These are phyloP conservation scores for Nomada ferruginata DNA, from an alignment of 2,888 invertebrate species.

Conservation along the genomic window DNA sequence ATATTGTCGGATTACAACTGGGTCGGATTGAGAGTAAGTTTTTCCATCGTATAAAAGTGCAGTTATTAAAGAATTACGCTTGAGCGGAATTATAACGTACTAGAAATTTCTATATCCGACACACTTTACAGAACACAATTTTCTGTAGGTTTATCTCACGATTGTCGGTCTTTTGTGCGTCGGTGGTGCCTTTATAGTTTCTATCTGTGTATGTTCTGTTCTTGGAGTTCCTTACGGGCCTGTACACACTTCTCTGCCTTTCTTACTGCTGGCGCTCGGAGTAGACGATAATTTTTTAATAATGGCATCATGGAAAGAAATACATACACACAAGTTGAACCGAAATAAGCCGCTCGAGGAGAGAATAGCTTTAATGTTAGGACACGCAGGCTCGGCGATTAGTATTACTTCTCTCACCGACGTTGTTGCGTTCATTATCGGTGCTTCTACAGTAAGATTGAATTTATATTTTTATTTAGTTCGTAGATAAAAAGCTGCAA, in stretches of 20 bases:
- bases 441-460: conserved; percentile 89
- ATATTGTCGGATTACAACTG: conserved; percentile 91
- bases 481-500: background rate
- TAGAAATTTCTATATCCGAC: background rate
- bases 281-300: conserved; percentile 95
- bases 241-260: conserved; percentile 92
- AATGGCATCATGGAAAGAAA: conserved; percentile 90
- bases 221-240: conserved; percentile 91
- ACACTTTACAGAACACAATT: background rate
- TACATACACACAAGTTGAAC: conserved; percentile 85
- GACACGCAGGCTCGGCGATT: conserved; percentile 93
- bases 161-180: conserved; percentile 89
- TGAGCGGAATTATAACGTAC: background rate
- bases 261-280: conserved; percentile 92
- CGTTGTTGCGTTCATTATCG: conserved; percentile 91
- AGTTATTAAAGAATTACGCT: background rate
- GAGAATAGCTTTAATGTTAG: conserved; percentile 89
- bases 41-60: background rate
- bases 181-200: conserved; percentile 89
- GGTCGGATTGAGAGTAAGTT: conserved; percentile 89
- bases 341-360: conserved; percentile 86
- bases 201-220: conserved; percentile 90
- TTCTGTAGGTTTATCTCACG: conserved; percentile 86
- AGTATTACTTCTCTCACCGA: conserved; percentile 94
- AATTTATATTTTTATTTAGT: background rate